A percentile compares a stretch with the other conserved stretches of the same genome.
Evolutionary conservation across 2,113 vertebrate species (phyloP).

Genomic region (Falco punctatus): DNA sequence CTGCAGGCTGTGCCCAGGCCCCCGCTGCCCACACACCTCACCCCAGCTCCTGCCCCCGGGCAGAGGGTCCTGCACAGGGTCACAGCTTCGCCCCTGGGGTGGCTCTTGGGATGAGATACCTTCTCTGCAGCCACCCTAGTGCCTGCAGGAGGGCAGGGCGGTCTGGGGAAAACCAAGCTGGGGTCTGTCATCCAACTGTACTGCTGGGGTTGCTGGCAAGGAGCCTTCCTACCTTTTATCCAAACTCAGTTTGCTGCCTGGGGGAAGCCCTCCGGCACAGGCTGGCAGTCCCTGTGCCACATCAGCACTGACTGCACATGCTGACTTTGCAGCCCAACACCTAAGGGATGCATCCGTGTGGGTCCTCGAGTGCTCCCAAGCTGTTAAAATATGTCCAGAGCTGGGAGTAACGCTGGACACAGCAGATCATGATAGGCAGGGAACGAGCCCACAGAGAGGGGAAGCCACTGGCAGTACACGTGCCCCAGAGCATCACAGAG

Average conservation of each 20-base stretch:
- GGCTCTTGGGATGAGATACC: not conserved
- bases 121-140: not conserved
- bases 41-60: fast-evolving
- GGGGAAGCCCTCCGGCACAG: fast-evolving
- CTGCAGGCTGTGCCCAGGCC: fast-evolving
- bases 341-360: fast-evolving
- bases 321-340: not conserved
- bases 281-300: fast-evolving
- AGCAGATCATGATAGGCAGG: not conserved
- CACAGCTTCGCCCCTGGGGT: not conserved
- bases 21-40: not conserved
- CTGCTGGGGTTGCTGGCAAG: not conserved
- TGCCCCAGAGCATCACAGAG: not conserved
- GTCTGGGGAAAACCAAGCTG: not conserved
- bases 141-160: not conserved
- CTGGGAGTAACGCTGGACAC: not conserved
- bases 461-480: fast-evolving
- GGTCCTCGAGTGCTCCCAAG: not conserved
- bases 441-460: not conserved
- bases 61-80: not conserved
- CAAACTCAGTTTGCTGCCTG: not conserved
- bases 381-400: not conserved
- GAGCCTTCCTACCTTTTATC: not conserved
- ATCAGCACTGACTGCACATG: fast-evolving
- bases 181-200: fast-evolving